phyloP scores from a whole-genome alignment of 2,888 invertebrate genomes.

The Sclerodermus sp. region DNA sequence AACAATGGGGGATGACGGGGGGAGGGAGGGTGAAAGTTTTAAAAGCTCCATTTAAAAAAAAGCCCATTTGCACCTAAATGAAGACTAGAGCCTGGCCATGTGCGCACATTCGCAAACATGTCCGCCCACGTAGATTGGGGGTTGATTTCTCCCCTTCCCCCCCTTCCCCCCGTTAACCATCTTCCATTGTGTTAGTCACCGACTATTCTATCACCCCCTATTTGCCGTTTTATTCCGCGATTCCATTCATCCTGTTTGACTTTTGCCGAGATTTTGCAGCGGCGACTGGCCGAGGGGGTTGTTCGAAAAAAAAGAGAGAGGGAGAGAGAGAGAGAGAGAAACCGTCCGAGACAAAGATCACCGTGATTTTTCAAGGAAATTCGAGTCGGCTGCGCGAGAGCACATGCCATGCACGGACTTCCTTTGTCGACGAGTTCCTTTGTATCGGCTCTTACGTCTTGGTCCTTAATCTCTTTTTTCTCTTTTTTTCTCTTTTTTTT shows the following conservation, averaged over 20 bases:
- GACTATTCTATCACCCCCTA: too few relatives aligned
- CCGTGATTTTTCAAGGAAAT: background rate
- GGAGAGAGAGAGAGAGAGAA: too few relatives aligned
- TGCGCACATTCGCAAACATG: constrained; percentile 9
- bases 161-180: constrained; percentile 28
- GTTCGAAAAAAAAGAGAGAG: background rate
- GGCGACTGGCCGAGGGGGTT: background rate
- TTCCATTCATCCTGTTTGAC: too few relatives aligned
- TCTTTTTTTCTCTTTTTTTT: background rate
- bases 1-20: constrained; percentile 33
- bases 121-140: too few relatives aligned
- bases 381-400: too few relatives aligned
- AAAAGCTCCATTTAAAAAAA: constrained; percentile 30
- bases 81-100: constrained; percentile 18
- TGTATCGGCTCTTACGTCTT: background rate
- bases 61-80: constrained; percentile 37
- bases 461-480: background rate
- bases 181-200: constrained; percentile 24
- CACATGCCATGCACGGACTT: background rate
- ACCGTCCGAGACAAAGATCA: constrained; percentile 1
- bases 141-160: too few relatives aligned
- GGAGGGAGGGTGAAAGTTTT: too few relatives aligned
- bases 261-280: too few relatives aligned
- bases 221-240: too few relatives aligned
- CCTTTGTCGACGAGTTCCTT: background rate